phyloP scores from a whole-genome alignment of 2,113 vertebrate genomes.

The Centrocercus urophasianus region DNA sequence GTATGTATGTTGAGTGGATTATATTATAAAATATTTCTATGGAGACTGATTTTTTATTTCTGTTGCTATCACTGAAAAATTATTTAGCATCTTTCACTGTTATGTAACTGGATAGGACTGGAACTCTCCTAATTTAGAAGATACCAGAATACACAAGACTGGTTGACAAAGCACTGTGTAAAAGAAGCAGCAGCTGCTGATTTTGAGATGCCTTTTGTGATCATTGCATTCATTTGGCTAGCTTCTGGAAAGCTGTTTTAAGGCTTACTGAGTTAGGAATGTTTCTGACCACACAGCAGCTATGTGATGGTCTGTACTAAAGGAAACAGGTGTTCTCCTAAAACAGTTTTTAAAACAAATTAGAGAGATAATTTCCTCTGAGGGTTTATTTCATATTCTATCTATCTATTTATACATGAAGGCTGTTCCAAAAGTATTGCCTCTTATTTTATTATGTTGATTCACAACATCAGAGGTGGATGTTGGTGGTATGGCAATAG shows the following conservation, averaged over 20 bases:
- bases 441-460: too few relatives aligned
- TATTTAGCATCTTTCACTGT: background rate
- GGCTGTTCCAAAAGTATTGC: too few relatives aligned
- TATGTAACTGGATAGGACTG: background rate
- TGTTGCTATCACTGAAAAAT: background rate
- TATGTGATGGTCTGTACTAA: rapidly evolving
- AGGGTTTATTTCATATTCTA: background rate
- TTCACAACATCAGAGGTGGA: too few relatives aligned
- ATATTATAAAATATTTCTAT: background rate
- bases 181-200: background rate
- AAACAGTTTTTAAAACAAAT: background rate
- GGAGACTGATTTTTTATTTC: background rate
- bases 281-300: background rate
- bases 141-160: background rate
- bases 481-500: too few relatives aligned
- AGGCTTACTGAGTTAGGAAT: background rate
- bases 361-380: background rate
- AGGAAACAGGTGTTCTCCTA: background rate
- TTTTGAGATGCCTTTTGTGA: background rate
- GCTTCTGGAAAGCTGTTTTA: background rate
- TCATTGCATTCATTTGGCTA: background rate
- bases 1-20: rapidly evolving
- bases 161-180: background rate
- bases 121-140: background rate
- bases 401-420: too few relatives aligned